Conservation (phyloP, 1,140 invertebrate genomes). For the Solenopsis invicta region DNA sequence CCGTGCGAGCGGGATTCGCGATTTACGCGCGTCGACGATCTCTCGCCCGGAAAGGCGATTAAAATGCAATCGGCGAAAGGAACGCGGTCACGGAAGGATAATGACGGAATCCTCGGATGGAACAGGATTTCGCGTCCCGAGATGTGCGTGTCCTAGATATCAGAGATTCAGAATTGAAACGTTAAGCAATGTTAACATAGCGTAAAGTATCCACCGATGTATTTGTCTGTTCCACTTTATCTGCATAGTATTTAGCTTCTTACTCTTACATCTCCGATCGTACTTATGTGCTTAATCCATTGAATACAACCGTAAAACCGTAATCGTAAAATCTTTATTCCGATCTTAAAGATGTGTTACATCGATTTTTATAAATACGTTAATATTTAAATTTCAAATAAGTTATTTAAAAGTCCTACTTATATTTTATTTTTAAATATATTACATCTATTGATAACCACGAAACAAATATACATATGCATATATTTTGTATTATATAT, state of each 20-base stretch:
- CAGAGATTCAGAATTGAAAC: background rate
- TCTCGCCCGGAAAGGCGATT: constrained; percentile 21
- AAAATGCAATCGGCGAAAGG: constrained; percentile 35
- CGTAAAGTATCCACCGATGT: background rate
- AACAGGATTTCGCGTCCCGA: background rate
- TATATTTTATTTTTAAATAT: too few relatives aligned
- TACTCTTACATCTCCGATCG: background rate
- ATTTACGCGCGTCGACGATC: constrained; percentile 43
- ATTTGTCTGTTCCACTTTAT: background rate
- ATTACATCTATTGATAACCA: too few relatives aligned
- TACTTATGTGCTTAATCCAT: background rate
- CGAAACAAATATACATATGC: too few relatives aligned
- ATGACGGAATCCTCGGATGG: background rate
- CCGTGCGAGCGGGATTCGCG: constrained; percentile 9
- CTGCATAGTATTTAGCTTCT: background rate
- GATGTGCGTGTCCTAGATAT: background rate
- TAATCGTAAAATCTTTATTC: background rate
- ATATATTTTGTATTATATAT: too few relatives aligned
- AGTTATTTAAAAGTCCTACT: too few relatives aligned
- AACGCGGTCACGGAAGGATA: constrained; percentile 12
- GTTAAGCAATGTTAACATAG: background rate
- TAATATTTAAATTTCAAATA: too few relatives aligned
- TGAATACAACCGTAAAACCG: background rate
- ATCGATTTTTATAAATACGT: too few relatives aligned
- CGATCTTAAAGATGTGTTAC: too few relatives aligned